Base-by-base conservation (phyloP, 2,797 vertebrate species). In the Cynopterus sphinx region DNA sequence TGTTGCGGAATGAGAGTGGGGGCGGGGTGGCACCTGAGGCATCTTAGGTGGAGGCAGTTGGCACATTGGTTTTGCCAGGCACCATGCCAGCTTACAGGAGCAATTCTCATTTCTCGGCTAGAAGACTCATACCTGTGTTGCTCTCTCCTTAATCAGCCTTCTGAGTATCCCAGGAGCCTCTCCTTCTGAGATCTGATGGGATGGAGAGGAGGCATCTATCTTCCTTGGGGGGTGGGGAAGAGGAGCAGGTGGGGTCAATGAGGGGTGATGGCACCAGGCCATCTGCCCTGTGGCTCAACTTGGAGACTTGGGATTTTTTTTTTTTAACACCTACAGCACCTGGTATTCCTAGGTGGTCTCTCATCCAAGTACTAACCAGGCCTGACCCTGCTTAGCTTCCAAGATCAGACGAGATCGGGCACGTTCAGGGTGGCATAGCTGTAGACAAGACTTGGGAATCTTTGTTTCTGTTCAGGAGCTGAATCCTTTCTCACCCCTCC, bases 11-110 rank as follows among this genome's bases (percentile, higher is more conserved):
- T 41, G 93, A 89, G 46, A 55, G 73, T 65, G 49, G 51, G 63
- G 91, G 90, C 0, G 1, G 91, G 82, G 55, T 22, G 28, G 90
- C 84, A 93, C 96, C 90, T 90, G 94, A 89, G 85, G 95, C 70
- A 83, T 84, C 87, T 87, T 90, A 92, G 97, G 93, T 90, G 84
- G 85, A 96, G 81, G 79, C 85, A 96, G 95, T 93, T 97, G 96
- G 95, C 95, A 81, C 31, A 9, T 2, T 53, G 87, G 57, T 84
- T 93, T 57, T 90, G 73, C 90, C 19, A 71, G 96, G 96, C 96
- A 95, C 82, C 36, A 15, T 16, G 96, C 97, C 97, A 95, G 74
- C 53, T 94, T 81, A 33, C 68, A 96, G 91, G 61, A 96, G 87
- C 84, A 90, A 75, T 70, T 85, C 84, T 96, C 9, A 0, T 77